Evolutionary conservation across 2,113 vertebrate species (phyloP), one percentile per base, ranked within the genome.

Genomic region (Pluvianellus socialis): DNA sequence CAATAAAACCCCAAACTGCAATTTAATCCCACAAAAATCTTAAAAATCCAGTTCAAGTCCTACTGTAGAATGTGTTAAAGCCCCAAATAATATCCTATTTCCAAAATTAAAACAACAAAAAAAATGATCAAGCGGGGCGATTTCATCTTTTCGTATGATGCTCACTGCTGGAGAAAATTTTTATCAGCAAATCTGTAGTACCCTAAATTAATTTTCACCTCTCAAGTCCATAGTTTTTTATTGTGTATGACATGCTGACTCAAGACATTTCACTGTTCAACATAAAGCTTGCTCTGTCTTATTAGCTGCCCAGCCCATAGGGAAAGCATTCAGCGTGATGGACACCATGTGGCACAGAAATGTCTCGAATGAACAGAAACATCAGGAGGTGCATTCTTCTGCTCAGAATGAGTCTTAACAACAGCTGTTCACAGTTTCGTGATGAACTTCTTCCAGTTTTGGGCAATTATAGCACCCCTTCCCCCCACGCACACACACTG

Each of bases 311-410:
- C 66, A 81, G 83, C 80, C 92, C 87, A 84, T 12, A 53, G 92
- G 62, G 74, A 88, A 75, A 75, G 76, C 61, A 75, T 72, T 92
- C 86, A 61, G 86, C 0, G 0, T 76, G 92, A 87, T 97, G 84
- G 92, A 92, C 92, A 77, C 70, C 92, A 91, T 92, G 94, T 85
- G 92, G 96, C 66, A 95, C 73, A 95, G 92, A 91, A 96, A 95
- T 74, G 91, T 65, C 85, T 79, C 21, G 1, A 96, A 92, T 62
- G 88, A 94, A 42, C 95, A 92, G 53, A 91, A 94, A 79, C 94
- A 94, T 87, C 95, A 95, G 91, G 92, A 91, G 80, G 91, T 72
- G 49, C 91, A 93, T 96, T 96, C 91, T 95, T 94, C 91, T 75
- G 73, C 86, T 87, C 91, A 73, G 84, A 95, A 76, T 72, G 70